These are phyloP conservation scores for Agriopis aurantiaria DNA, from an alignment of 2,888 invertebrate genomes.

Conservation along the genomic window DNA sequence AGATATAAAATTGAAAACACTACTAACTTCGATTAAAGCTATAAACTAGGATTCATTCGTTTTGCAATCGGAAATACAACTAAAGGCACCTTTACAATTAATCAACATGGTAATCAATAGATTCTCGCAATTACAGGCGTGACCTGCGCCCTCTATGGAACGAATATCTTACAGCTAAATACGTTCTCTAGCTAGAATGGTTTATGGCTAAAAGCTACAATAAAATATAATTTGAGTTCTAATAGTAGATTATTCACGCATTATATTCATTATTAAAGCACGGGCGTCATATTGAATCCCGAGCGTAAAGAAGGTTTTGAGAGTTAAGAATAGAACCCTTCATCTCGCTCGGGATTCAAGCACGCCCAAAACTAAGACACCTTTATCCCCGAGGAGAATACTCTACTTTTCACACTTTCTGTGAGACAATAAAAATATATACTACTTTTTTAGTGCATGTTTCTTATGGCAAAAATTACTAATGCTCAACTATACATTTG, in stretches of 20 bases:
- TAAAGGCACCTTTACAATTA: constrained; percentile 47
- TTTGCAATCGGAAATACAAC: constrained; percentile 25
- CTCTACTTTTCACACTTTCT: too few relatives aligned
- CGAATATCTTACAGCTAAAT: constrained; percentile 43
- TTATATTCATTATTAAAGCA: too few relatives aligned
- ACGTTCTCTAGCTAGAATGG: constrained; percentile 39
- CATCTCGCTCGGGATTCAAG: too few relatives aligned
- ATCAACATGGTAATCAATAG: constrained; percentile 73
- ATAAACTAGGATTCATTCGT: constrained; percentile 18
- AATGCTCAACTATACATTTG: too few relatives aligned
- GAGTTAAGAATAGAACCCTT: too few relatives aligned
- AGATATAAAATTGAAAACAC: constrained; percentile 2
- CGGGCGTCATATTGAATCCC: too few relatives aligned
- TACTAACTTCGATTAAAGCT: constrained; percentile 3
- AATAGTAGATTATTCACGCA: constrained; percentile 10
- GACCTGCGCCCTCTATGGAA: constrained; percentile 63
- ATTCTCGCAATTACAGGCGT: constrained; percentile 66
- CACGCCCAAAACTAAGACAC: too few relatives aligned
- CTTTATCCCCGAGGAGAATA: too few relatives aligned
- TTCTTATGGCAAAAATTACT: too few relatives aligned
- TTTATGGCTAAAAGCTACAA: constrained; percentile 28
- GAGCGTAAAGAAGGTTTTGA: too few relatives aligned
- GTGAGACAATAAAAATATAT: too few relatives aligned
- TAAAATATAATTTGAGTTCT: constrained; percentile 10
- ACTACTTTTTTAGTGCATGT: too few relatives aligned